Base-by-base conservation (phyloP, 92 coral and sea anemone genomes). In the Pocillopora meandrina region DNA sequence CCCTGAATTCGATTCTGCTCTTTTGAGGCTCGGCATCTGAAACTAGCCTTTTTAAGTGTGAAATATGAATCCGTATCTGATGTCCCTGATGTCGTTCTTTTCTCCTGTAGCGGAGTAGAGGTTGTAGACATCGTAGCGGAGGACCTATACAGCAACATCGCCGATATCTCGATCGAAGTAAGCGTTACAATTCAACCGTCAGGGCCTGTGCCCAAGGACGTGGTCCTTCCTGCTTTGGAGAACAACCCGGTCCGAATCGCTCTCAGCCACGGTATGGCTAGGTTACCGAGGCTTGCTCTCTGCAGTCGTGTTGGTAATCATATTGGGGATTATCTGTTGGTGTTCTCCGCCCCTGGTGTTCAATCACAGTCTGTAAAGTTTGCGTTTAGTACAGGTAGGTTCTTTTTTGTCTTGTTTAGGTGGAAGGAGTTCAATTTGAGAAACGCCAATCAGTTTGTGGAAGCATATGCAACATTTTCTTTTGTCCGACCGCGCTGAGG, bases 341-440 rank as follows among this genome's bases (percentile, higher is more conserved):
- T 89, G 74, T 93, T 93, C 64, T 74, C 95, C 20, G 89, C 97
- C 42, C 77, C 81, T 58, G 90, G 70, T 49, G 83, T 93, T 61
- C 86, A 87, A 56, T 55, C 82, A 35, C 86, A 71, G 72, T 67
- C 74, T 18, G 65, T 93, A 20, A 91, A 89, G 90, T 93, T 93
- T 73, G 85, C 90, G 10, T 93, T 93, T 66, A 93, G 95, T 72
- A 93, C 97, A 82, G 95, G 97, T 93, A 74, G 57, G 90, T 76
- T 21, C n/a, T 34, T 55, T 18, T 2, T 10, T 75, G 13, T 14
- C 47, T 58, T 52, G 12, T 52, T 21, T 72, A 14, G 9, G 79
- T 55, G 63, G 3, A n/a, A 34, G 55, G 34, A 74, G 52, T 10
- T 17, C 4, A 42, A 42, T 42, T 42, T 42, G 52, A 42, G 52